Conservation (phyloP, 2,113 vertebrate genomes). For the Notothenia rossii region DNA sequence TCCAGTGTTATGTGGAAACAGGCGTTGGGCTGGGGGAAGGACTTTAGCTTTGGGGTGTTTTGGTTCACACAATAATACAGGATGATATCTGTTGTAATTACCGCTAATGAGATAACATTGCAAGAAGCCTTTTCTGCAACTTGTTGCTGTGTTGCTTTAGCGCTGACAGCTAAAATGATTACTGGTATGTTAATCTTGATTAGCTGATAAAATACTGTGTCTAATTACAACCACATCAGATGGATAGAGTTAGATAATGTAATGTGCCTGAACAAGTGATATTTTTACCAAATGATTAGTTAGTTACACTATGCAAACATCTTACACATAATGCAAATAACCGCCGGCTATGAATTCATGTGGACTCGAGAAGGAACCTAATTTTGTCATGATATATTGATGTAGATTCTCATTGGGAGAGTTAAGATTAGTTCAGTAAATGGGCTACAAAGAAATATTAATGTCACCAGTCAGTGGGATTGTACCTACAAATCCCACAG, state of each 20-base stretch:
- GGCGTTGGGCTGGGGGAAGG: constrained; percentile 59
- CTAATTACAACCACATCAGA: constrained; percentile 66
- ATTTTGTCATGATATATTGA: constrained; percentile 67
- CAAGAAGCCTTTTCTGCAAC: constrained; percentile 58
- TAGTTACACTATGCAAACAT: constrained; percentile 58
- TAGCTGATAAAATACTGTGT: constrained; percentile 53
- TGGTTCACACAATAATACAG: constrained; percentile 72
- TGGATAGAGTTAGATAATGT: constrained; percentile 51
- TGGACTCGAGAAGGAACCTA: constrained; percentile 49
- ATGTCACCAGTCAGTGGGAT: constrained; percentile 22
- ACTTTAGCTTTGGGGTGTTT: constrained; percentile 67
- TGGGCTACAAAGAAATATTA: constrained; percentile 48
- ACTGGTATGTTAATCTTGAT: constrained; percentile 48
- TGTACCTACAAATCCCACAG: constrained; percentile 56
- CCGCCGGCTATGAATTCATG: constrained; percentile 62
- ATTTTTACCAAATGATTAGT: constrained; percentile 63
- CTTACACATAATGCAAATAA: constrained; percentile 61
- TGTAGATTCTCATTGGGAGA: constrained; percentile 45
- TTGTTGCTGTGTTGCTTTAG: constrained; percentile 66
- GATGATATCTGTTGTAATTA: constrained; percentile 82
- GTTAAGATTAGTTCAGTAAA: constrained; percentile 37
- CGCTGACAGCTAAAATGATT: constrained; percentile 55
- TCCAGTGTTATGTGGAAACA: constrained; percentile 73
- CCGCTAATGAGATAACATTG: constrained; percentile 81
- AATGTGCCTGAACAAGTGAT: constrained; percentile 42